Evolutionary conservation across 2,888 invertebrate genomes (phyloP).

Genomic region (Cerastis leucographa): DNA sequence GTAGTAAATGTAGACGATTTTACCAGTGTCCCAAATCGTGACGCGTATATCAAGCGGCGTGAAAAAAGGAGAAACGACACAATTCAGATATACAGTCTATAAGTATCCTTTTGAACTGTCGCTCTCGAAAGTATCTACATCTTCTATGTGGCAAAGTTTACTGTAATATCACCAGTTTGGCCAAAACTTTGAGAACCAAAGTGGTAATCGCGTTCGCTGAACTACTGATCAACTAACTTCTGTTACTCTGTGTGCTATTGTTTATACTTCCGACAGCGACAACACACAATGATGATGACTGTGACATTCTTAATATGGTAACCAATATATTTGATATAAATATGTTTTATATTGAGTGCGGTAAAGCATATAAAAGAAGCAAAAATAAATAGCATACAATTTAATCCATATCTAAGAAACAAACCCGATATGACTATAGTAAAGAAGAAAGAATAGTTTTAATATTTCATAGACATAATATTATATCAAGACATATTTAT

Average conservation of each 20-base stretch:
- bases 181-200: constrained; percentile 18
- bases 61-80: constrained; percentile 90
- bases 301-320: constrained; percentile 63
- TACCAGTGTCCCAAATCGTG: constrained; percentile 90
- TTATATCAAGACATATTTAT: constrained; percentile 57
- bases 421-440: constrained; percentile 74
- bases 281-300: constrained; percentile 70
- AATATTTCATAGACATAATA: constrained; percentile 64
- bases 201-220: constrained; percentile 2
- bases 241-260: constrained; percentile 42
- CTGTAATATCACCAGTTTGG: constrained; percentile 38
- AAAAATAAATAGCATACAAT: constrained; percentile 77
- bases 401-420: constrained; percentile 73
- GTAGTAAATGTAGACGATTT: constrained; percentile 84
- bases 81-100: constrained; percentile 86
- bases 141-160: constrained; percentile 21
- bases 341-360: constrained; percentile 74
- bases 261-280: constrained; percentile 72
- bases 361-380: constrained; percentile 82
- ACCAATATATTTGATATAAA: constrained; percentile 64
- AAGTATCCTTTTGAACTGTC: constrained; percentile 74
- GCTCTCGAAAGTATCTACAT: constrained; percentile 71
- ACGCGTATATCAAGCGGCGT: constrained; percentile 90
- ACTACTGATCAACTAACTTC: constrained; percentile 1
- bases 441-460: constrained; percentile 65